Evolutionary conservation across 2,797 vertebrate genomes (phyloP).

Genomic region (Acestrorhynchus altus): DNA sequence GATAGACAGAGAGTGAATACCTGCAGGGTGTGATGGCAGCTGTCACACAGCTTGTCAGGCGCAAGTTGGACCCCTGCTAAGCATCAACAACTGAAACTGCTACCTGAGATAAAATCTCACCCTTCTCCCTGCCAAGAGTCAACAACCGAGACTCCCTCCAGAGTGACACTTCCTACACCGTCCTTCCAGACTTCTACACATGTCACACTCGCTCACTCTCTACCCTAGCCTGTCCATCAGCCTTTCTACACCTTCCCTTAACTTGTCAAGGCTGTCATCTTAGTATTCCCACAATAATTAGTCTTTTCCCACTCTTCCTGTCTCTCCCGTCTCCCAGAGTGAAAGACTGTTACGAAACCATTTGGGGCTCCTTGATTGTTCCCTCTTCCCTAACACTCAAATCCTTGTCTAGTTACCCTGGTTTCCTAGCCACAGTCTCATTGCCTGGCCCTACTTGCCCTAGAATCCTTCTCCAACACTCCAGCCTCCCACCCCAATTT

Average conservation of each 20-base stretch:
- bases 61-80: not conserved
- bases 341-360: no score
- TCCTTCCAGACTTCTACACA: not conserved
- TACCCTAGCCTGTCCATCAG: not conserved
- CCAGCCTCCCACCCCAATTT: no score
- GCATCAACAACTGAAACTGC: not conserved
- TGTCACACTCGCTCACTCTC: not conserved
- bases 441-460: no score
- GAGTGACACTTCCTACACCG: not conserved
- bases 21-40: constrained; percentile 16
- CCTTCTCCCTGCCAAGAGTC: not conserved
- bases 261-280: not conserved
- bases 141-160: not conserved
- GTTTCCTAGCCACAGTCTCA: no score
- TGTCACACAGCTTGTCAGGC: not conserved
- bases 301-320: not conserved
- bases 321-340: no score
- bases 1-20: not conserved
- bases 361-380: no score
- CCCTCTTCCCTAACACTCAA: no score
- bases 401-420: no score
- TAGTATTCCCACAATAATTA: not conserved
- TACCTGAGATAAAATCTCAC: not conserved
- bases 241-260: no score
- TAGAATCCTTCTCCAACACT: no score